Evolutionary conservation across 2,888 invertebrate species (phyloP), one percentile per base, ranked within the genome.

Genomic region (Stictocephala bisonia): DNA sequence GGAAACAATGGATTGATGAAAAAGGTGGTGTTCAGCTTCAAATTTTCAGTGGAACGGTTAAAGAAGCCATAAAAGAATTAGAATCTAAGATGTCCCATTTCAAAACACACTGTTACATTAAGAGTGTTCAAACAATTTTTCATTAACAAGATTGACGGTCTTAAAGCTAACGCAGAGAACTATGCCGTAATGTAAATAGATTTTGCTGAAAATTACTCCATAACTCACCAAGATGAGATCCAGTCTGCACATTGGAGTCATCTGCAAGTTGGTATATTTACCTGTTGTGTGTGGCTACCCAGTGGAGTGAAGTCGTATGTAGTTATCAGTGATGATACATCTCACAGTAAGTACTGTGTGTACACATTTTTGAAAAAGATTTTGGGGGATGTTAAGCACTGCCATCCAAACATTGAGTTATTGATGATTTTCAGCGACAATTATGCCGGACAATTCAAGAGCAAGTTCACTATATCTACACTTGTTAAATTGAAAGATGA

Each of bases 221-320:
- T 60, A 7, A 60, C 64, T 35, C 40, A 35, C 40, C 64, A 60
- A 60, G 35, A 60, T 60, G 64, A 60, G 35, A 35, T 60, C 18
- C 64, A 60, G 35, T 11, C 64, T 29, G 64, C 64, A 20, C 41
- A 40, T 35, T 60, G 64, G 64, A 60, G 40, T 40, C 64, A 60
- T 35, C 64, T 15, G n/a, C 64, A 60, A 60, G 64, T 35, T n/a
- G 64, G 18, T 35, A 40, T 60, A 35, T 60, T 60, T 60, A 60
- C 64, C 6, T 60, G 31, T 60, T 60, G 64, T 60, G 64, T 35
- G 31, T 60, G 64, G 64, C 40, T 60, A 60, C 64, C 64, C 20
- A 60, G 24, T 35, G 24, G 40, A 35, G 24, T 35, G 13, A 60
- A 31, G 35, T 60, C 64, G 11, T 60, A 60, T 60, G 64, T 60